Base-by-base conservation (phyloP, 1,140 invertebrate species). In the Drosophila prosaltans region DNA sequence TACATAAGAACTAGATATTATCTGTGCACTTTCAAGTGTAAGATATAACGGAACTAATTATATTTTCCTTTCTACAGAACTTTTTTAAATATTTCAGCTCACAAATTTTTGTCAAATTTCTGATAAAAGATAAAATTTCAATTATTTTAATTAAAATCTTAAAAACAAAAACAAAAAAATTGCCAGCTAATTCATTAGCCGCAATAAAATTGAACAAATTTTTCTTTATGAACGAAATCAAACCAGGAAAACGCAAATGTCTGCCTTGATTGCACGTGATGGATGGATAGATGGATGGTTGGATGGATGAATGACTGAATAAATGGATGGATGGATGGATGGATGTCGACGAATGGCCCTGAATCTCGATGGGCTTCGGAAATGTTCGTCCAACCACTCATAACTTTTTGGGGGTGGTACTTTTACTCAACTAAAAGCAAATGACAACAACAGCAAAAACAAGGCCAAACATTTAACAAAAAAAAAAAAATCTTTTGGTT, bases 381-480 rank as follows among this genome's bases (percentile, higher is more conserved):
- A 40, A 65, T 21, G 30, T 65, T n/a, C 67, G 55, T 40, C 45
- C 71, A 61, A 48, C 32, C 75, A 78, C 75, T 78, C 75, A 78
- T 78, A 78, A 78, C 41, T 51, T 51, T 51, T 51, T 57, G 41
- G 60, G 26, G 71, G 58, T 68, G 65, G 40, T 57, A 59, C 41
- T 24, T 51, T 8, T 21, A 51, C 45, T 51, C 45, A 10, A 74
- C 74, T 78, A 72, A 78, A 78, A 78, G 74, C 74, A 78, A 78
- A 78, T 65, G 75, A 78, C 75, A 78, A 78, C 71, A 62, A 64
- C 63, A 65, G 36, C 32, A 39, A 36, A 21, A 65, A 40, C 64
- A 80, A 65, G 65, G 45, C 66, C 65, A 72, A 66, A 80, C 81
- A 84, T 84, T 84, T 84, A 84, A 76, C 61, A 78, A 75, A 83